Base-by-base conservation (phyloP, 2,113 vertebrate genomes). In the Stictonetta naevosa region DNA sequence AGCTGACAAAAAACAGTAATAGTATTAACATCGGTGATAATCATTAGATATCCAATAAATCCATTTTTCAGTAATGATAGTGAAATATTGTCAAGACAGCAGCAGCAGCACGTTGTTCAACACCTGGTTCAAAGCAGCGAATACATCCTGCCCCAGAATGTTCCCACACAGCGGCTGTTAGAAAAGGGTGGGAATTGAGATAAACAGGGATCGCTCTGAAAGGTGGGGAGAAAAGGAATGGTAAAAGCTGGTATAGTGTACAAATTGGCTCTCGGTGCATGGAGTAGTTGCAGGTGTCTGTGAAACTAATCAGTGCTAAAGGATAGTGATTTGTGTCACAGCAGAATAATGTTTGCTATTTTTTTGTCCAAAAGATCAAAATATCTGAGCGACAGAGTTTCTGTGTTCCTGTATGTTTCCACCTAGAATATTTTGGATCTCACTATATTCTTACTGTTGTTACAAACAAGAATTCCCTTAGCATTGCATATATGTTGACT, bases 391-490 rank as follows among this genome's bases (percentile, higher is more conserved):
- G 38, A 38, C 38, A n/a, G 62, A 75, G 17, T 8, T 31, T 91
- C 89, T 63, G 4, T 80, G 40, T 83, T 83, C 34, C 25, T 67
- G 1, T 66, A 2, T 31, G 20, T 62, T 86, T 72, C 6, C 42
- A 46, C 3, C 1, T 64, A 29, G 25, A 46, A 23, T 52, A 67
- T 71, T 86, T 83, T 86, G 69, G 38, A 71, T 84, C 58, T 88
- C 29, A 26, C 15, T 52, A 1, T 52, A 13, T 81, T 91, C 50
- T 71, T 71, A 46, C 52, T 89, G 33, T 33, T 81, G 28, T 69
- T 69, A 52, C 50, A 88, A 86, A 86, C 36, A 92, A 88, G 40
- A 87, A 93, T 79, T 92, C 86, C 60, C 76, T 40, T 28, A 66
- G 44, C 26, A 44, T 72, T 50, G 34, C 44, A 23, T 34, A 3